A percentile compares a stretch with the other conserved stretches of the same genome.
Evolutionary conservation across 2,888 invertebrate species (phyloP).

Genomic region (Lycophotia porphyrea): DNA sequence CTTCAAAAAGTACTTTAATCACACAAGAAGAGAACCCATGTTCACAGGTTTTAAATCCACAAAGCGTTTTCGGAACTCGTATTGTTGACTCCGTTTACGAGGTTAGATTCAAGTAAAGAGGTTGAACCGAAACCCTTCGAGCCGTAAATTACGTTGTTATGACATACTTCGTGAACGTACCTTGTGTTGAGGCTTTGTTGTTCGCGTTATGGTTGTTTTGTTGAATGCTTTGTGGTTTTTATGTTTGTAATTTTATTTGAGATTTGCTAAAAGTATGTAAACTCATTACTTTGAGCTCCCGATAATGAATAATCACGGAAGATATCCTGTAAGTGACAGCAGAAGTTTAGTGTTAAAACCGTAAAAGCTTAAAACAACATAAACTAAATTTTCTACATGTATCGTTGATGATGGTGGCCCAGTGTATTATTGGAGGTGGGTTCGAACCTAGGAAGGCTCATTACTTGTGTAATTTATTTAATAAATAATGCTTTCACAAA

Average conservation of each 20-base stretch:
- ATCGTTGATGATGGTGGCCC: not conserved
- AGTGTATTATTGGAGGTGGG: not conserved
- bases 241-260: not conserved
- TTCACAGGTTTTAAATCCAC: constrained; percentile 50
- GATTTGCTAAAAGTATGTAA: not conserved
- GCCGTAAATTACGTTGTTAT: constrained; percentile 72
- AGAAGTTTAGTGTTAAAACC: no score
- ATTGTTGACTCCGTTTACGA: constrained; percentile 57
- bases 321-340: no score
- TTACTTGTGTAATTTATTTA: not conserved
- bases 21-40: constrained; percentile 20
- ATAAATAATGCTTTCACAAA: not conserved
- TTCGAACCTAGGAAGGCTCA: not conserved
- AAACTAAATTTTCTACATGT: not conserved
- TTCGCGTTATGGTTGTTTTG: constrained; percentile 36
- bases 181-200: constrained; percentile 61
- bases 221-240: constrained; percentile 27
- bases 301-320: no score
- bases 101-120: constrained; percentile 62
- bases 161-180: constrained; percentile 68
- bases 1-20: constrained; percentile 37
- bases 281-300: no score
- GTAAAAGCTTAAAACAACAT: no score
- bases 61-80: constrained; percentile 45
- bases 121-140: constrained; percentile 60